phyloP scores from a whole-genome alignment of 2,797 vertebrate genomes.

The Scolopax rusticola region DNA sequence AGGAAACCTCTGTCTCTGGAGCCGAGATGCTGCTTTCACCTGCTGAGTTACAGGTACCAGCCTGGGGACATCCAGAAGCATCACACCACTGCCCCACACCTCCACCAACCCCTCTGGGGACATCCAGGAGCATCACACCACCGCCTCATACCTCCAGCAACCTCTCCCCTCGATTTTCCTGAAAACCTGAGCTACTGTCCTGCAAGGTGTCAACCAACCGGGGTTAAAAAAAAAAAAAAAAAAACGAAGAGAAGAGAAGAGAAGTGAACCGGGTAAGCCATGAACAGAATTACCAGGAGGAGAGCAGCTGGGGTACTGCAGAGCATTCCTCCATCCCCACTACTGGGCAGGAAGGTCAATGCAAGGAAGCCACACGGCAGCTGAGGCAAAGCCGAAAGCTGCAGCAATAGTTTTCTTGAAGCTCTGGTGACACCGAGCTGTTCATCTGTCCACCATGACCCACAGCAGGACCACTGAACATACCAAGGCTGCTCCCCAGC shows the following conservation, averaged over 20 bases:
- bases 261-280: accelerated
- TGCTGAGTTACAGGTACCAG: neutral
- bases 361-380: neutral
- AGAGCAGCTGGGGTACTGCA: accelerated
- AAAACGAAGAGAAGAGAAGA: too few relatives aligned
- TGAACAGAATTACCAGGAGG: neutral
- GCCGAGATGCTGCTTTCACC: neutral
- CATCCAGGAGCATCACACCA: neutral
- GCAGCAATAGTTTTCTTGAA: neutral
- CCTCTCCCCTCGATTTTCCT: neutral
- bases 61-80: accelerated
- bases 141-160: neutral
- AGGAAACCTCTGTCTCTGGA: neutral
- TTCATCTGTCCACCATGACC: neutral
- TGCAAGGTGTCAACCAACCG: neutral
- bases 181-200: neutral
- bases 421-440: neutral
- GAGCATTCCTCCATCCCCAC: neutral
- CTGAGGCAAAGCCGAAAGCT: accelerated
- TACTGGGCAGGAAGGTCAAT: neutral
- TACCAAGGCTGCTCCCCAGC: neutral
- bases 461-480: neutral
- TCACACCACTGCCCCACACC: too few relatives aligned
- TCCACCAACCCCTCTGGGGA: neutral
- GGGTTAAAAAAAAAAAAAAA: too few relatives aligned